Evolutionary conservation across 2,113 vertebrate genomes (phyloP), one percentile per base, ranked within the genome.

Genomic region (Sinocyclocheilus rhinocerous): DNA sequence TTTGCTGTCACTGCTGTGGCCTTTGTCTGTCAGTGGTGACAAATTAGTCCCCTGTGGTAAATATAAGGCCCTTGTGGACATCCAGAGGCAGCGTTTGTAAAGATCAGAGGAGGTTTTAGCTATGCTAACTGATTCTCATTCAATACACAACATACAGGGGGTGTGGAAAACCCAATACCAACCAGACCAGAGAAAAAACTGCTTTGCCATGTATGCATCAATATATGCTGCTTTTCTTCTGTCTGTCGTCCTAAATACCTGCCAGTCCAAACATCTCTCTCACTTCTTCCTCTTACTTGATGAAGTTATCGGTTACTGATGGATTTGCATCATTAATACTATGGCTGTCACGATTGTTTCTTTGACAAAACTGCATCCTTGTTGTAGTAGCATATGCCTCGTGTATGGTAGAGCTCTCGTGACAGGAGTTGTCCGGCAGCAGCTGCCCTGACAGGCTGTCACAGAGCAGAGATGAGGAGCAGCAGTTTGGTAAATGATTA

Each of bases 31-130:
- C 87, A 88, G 85, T 22, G 72, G 86, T 89, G 86, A 93, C 86
- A 92, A 91, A 93, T 91, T 59, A 86, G 86, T 86, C 57, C 65
- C 87, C 81, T 48, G 76, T 85, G 84, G 89, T 87, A 81, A 85
- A 87, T 87, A 20, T 80, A 85, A 45, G 79, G n/a, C 42, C 45
- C 24, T 24, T 29, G 52, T 11, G 10, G 33, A 76, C 33, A 63
- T 82, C 84, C 69, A 63, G 63, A 83, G 69, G 76, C 50, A 48
- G 26, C 24, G 57, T 88, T 89, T 89, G 65, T 29, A 36, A 84
- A 63, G 59, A 22, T 22, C 26, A 80, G 76, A 20, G 3, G 70
- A 61, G 20, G 29, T 83, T 85, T 70, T 48, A 2, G 78, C n/a
- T 80, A 59, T 67, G 45, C 2, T 75, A 45, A 80, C 26, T 83